A percentile compares a stretch with the other conserved stretches of the same genome.
These are phyloP conservation scores for Ciconia nigra DNA, from an alignment of 2,797 vertebrate genomes.

Conservation along the genomic window DNA sequence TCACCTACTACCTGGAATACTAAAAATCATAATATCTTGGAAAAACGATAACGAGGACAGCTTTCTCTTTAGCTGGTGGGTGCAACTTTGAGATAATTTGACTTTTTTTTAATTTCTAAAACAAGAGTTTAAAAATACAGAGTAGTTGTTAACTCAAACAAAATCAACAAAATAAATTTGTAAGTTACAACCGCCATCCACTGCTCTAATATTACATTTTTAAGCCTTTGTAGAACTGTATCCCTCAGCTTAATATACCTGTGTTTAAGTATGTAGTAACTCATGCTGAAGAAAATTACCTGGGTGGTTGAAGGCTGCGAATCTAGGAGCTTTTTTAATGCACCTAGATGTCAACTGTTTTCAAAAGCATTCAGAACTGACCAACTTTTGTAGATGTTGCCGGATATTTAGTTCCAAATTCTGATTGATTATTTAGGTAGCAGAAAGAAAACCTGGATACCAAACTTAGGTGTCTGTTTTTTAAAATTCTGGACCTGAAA, in stretches of 20 bases:
- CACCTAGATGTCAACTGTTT: not conserved
- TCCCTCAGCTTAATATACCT: not conserved
- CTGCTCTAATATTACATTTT: not conserved
- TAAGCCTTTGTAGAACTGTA: not conserved
- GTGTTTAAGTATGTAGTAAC: not conserved
- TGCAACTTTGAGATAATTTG: not conserved
- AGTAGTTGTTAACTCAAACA: not conserved
- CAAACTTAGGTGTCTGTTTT: not conserved
- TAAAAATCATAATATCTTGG: slow-evolving; percentile 90
- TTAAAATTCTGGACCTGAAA: not conserved
- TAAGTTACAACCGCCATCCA: not conserved
- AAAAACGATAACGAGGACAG: slow-evolving; percentile 85
- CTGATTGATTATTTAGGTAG: not conserved
- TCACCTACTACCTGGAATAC: slow-evolving; percentile 81
- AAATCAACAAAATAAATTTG: not conserved
- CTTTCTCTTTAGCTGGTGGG: slow-evolving; percentile 93
- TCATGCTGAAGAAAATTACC: not conserved
- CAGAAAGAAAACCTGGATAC: not conserved
- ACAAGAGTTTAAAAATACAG: not conserved
- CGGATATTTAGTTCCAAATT: not conserved
- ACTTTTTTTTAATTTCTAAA: not conserved
- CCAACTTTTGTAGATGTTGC: not conserved
- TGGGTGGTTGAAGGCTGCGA: not conserved
- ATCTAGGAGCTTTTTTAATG: not conserved
- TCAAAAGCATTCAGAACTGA: not conserved